Percentiles rank a stretch among this genome's conserved stretches.
phyloP scores from a whole-genome alignment of 2,113 vertebrate genomes.

The Hassar affinis region DNA sequence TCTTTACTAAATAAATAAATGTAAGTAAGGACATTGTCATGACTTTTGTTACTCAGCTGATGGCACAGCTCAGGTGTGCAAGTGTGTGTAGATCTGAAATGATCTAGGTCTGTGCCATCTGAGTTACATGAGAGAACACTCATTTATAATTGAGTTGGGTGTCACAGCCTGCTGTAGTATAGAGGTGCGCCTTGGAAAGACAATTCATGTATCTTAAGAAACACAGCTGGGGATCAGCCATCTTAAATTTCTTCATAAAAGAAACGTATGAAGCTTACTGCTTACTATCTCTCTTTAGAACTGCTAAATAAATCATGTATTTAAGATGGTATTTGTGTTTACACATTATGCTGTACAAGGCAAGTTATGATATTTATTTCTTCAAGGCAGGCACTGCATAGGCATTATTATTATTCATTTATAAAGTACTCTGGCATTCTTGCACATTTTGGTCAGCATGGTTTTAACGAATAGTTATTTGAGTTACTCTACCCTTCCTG shows the following conservation, averaged over 20 bases:
- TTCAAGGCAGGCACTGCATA: not conserved
- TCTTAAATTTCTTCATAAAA: not conserved
- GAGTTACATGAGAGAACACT: constrained; percentile 29
- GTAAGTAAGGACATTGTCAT: not conserved
- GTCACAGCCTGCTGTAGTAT: not conserved
- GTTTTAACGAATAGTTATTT: not conserved
- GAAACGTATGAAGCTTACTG: not conserved
- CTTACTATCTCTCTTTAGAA: not conserved
- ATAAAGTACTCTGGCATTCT: not conserved
- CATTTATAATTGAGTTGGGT: not conserved
- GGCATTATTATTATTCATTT: not conserved
- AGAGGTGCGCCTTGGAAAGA: not conserved
- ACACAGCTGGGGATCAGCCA: not conserved
- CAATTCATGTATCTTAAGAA: not conserved
- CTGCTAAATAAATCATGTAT: not conserved
- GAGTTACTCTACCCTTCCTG: not conserved
- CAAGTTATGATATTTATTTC: not conserved
- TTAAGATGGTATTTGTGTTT: not conserved
- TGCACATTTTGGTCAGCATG: not conserved
- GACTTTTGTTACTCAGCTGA: not conserved
- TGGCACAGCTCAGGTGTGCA: constrained; percentile 1
- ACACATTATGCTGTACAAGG: not conserved
- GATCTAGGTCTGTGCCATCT: constrained; percentile 12
- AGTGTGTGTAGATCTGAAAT: not conserved
- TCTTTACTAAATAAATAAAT: not conserved